Conservation (phyloP, 2,888 invertebrate genomes). For the Agrotis ipsilon region DNA sequence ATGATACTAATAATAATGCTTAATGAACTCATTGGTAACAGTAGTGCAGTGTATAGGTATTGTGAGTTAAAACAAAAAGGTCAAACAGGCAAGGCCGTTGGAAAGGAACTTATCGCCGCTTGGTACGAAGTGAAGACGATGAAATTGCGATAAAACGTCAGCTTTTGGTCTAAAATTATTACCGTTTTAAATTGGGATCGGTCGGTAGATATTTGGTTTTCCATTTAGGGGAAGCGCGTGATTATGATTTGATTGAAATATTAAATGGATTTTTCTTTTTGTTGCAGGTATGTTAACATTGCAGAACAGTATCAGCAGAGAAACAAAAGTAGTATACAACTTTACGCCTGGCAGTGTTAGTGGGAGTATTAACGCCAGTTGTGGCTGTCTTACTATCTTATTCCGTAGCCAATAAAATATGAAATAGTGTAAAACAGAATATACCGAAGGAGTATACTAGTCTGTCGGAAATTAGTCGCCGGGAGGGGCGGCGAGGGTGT, state of each 20-base stretch:
- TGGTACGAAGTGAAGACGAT: conserved; percentile 84
- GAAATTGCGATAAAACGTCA: conserved; percentile 82
- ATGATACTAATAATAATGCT: conserved; percentile 51
- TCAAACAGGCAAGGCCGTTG: conserved; percentile 86
- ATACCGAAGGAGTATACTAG: conserved; percentile 74
- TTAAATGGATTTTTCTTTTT: conserved; percentile 58
- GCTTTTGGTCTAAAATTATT: conserved; percentile 80
- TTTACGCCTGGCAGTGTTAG: conserved; percentile 9
- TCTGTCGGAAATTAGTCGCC: conserved; percentile 89
- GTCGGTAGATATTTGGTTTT: conserved; percentile 56
- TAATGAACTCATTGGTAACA: conserved; percentile 59
- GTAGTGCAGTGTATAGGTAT: conserved; percentile 54
- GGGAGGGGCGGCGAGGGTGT: conserved; percentile 74
- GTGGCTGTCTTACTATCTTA: conserved; percentile 38
- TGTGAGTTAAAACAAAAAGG: conserved; percentile 82
- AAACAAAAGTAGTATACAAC: conserved; percentile 19
- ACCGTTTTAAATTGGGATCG: conserved; percentile 72
- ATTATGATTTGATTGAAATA: conserved; percentile 53
- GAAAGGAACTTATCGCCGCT: conserved; percentile 84
- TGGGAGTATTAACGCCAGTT: conserved; percentile 34
- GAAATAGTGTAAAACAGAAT: conserved; percentile 77
- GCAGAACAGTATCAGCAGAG: conserved; percentile 30
- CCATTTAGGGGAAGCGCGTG: conserved; percentile 51
- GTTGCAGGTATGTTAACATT: conserved; percentile 73
- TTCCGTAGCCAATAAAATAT: conserved; percentile 73